phyloP scores from a whole-genome alignment of 2,797 vertebrate genomes.

The Fistularia tabacaria region DNA sequence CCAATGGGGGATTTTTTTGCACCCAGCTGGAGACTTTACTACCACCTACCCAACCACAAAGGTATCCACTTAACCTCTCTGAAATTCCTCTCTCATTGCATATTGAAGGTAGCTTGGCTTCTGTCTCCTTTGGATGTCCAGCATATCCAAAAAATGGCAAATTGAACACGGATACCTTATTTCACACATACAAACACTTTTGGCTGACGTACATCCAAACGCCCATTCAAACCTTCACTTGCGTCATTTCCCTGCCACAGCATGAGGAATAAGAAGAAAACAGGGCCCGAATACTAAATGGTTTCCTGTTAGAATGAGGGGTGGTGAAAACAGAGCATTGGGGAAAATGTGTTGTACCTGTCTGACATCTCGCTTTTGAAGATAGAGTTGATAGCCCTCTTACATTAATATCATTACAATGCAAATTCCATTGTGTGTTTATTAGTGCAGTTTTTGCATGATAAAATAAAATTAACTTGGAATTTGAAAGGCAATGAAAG shows the following conservation, averaged over 20 bases:
- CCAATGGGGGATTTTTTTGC: constrained; percentile 12
- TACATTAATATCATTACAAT: no score
- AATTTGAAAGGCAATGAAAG: no score
- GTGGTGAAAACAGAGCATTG: not conserved
- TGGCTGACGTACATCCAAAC: not conserved
- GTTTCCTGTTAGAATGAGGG: not conserved
- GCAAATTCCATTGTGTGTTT: no score
- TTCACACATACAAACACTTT: constrained; percentile 12
- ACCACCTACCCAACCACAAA: not conserved
- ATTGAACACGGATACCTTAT: constrained; percentile 17
- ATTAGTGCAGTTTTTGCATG: no score
- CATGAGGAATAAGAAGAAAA: constrained; percentile 1
- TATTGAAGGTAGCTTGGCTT: not conserved
- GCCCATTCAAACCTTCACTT: not conserved
- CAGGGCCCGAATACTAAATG: constrained; percentile 6
- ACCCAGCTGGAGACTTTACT: constrained; percentile 17
- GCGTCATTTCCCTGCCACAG: constrained; percentile 14
- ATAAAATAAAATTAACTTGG: no score
- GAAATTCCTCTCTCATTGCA: constrained; percentile 1
- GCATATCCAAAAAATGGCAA: not conserved
- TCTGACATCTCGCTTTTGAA: constrained; percentile 1
- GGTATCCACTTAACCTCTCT: constrained; percentile 3
- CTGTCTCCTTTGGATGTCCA: not conserved
- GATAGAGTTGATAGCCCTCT: no score
- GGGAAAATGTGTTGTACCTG: not conserved